Percentiles rank a stretch among this genome's conserved stretches.
Conservation (phyloP, 2,113 vertebrate genomes). For the Osmerus mordax region DNA sequence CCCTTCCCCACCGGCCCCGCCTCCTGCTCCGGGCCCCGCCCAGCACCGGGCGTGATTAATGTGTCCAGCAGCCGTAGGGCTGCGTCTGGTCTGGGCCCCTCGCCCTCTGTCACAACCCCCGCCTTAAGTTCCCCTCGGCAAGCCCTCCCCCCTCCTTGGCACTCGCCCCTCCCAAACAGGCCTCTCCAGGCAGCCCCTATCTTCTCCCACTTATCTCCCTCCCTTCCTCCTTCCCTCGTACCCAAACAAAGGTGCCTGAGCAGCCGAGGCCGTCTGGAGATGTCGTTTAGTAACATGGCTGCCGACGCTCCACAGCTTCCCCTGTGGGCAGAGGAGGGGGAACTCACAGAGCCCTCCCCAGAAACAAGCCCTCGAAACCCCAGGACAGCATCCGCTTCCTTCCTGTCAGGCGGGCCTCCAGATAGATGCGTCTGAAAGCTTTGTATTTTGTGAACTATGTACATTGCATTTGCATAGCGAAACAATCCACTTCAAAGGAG, state of each 20-base stretch:
- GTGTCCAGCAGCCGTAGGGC: constrained; percentile 60
- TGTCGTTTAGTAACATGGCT: constrained; percentile 14
- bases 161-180: too few species aligned
- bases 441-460: too few species aligned
- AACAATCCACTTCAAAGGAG: too few species aligned
- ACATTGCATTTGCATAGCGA: too few species aligned
- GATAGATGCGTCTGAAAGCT: too few species aligned
- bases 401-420: too few species aligned
- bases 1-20: constrained; percentile 21
- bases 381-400: too few species aligned
- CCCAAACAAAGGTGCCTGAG: constrained; percentile 7
- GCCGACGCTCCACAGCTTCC: neutral
- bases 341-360: neutral
- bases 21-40: neutral
- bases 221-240: neutral
- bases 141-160: neutral
- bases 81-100: constrained; percentile 56
- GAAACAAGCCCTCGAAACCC: too few species aligned
- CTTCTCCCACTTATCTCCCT: constrained; percentile 1
- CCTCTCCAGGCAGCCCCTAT: neutral
- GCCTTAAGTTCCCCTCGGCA: neutral
- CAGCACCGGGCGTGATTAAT: constrained; percentile 66
- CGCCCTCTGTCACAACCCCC: constrained; percentile 25
- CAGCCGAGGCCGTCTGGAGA: constrained; percentile 7
- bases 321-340: too few species aligned